Evolutionary conservation across 2,888 invertebrate species (phyloP), one percentile per base, ranked within the genome.

Genomic region (Argyra leucocephala): DNA sequence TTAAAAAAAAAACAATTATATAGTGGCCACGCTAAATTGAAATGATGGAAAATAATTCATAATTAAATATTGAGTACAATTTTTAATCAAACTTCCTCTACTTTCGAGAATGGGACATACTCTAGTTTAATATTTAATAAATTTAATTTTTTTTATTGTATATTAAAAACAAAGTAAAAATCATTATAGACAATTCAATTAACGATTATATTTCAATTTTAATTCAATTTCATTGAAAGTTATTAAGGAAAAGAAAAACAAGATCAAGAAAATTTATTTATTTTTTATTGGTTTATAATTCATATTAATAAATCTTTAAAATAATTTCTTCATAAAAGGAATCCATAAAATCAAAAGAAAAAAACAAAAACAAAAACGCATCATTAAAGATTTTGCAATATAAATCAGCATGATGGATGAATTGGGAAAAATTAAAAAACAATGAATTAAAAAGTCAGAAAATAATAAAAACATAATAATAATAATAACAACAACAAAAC

Each of bases 241-340:
- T 18, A 48, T 18, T 18, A 48, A 18, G 18, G 18, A 48, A 37
- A 37, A 37, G 12, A 37, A 37, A 37, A 37, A 5, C 37, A 37
- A 26, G 7, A 31, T 48, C 2, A 48, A 48, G 48, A 48, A 48
- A 48, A 18, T 48, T 48, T 48, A 48, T 48, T 48, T 48, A 48
- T 48, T 48, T 48, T 48, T 48, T 48, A 48, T 48, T 48, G 48
- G 48, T 48, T 48, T 48, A 48, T 48, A 48, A 48, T 48, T 48
- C 48, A 5, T 48, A 48, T 48, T 48, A 48, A 48, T 48, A 48
- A 48, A 48, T 48, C 48, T 48, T 48, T 18, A 48, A 48, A 48
- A 48, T 48, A 48, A 48, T 48, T 48, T 48, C 48, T 18, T 18
- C 48, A 18, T 5, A 48, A 18, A 48, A 48, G 15, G 15, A 9